Conservation (phyloP, 37 sponge, comb jelly and placozoan genomes). For the Amphimedon queenslandica region DNA sequence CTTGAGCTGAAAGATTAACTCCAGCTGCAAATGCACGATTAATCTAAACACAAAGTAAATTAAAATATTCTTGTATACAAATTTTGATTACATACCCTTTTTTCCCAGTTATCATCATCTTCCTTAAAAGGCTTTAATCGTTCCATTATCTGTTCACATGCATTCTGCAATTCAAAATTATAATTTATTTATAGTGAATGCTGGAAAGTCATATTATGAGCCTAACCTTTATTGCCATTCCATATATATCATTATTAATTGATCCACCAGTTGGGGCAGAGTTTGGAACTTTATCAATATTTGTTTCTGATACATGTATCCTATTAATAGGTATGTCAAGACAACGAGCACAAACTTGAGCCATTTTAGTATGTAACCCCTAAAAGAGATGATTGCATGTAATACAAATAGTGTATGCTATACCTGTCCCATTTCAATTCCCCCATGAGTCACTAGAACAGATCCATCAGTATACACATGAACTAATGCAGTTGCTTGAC, state of each 20-base stretch:
- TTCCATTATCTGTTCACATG: conserved; percentile 33
- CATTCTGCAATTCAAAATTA: conserved; percentile 23
- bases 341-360: conserved; percentile 18
- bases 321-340: conserved; percentile 8
- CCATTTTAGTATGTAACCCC: conserved; percentile 48
- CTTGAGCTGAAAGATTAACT: conserved; percentile 49
- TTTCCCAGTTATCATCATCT: conserved; percentile 41
- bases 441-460: conserved; percentile 39
- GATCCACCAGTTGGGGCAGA: conserved; percentile 36
- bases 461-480: conserved; percentile 44
- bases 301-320: conserved; percentile 19
- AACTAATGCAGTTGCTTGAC: conserved; percentile 24
- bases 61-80: background rate
- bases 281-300: conserved; percentile 28
- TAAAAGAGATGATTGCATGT: background rate
- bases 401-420: background rate
- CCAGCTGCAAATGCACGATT: conserved; percentile 19
- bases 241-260: conserved; percentile 20
- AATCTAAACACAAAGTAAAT: conserved; percentile 14
- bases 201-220: background rate
- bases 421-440: conserved; percentile 53
- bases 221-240: conserved; percentile 23
- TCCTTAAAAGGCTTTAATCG: conserved; percentile 27
- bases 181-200: background rate
- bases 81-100: conserved; percentile 35